Evolutionary conservation across 2,797 vertebrate species (phyloP).

Genomic region (Geotrypetes seraphini): DNA sequence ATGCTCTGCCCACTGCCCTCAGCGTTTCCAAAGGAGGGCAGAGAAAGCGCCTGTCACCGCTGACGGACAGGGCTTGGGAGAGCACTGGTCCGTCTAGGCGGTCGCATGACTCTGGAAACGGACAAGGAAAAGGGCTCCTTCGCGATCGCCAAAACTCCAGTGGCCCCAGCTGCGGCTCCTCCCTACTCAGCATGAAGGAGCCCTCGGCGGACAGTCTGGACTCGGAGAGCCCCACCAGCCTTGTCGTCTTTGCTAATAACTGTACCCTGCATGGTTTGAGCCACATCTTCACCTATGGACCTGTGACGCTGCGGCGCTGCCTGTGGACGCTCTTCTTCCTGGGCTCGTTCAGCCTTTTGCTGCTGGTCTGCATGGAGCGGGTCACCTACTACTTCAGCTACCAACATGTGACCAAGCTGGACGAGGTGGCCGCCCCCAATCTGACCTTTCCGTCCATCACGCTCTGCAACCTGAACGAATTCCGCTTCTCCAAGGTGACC

Average conservation of each 20-base stretch:
- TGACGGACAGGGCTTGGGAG: no score
- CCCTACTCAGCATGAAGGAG: no score
- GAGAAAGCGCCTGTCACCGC: no score
- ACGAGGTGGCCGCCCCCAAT: constrained; percentile 68
- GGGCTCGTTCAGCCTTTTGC: constrained; percentile 65
- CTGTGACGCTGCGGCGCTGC: constrained; percentile 72
- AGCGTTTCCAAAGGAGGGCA: no score
- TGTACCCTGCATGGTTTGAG: constrained; percentile 81
- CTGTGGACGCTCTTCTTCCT: constrained; percentile 74
- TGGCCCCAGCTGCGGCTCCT: no score
- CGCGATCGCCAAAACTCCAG: no score
- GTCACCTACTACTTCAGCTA: constrained; percentile 73
- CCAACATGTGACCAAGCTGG: constrained; percentile 69
- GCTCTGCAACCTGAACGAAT: constrained; percentile 83
- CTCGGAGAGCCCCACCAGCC: constrained; percentile 64
- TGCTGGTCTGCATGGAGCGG: constrained; percentile 75
- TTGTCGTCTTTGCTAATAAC: constrained; percentile 73
- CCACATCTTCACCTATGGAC: constrained; percentile 76
- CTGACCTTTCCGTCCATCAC: constrained; percentile 79
- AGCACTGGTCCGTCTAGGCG: no score
- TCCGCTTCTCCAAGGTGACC: constrained; percentile 78
- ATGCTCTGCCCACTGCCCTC: no score
- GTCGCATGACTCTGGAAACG: no score
- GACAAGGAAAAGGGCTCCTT: no score
- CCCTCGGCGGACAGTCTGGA: constrained; percentile 53